Evolutionary conservation across 2,888 invertebrate genomes (phyloP), one percentile per base, ranked within the genome.

Genomic region (Sinelater perroti): DNA sequence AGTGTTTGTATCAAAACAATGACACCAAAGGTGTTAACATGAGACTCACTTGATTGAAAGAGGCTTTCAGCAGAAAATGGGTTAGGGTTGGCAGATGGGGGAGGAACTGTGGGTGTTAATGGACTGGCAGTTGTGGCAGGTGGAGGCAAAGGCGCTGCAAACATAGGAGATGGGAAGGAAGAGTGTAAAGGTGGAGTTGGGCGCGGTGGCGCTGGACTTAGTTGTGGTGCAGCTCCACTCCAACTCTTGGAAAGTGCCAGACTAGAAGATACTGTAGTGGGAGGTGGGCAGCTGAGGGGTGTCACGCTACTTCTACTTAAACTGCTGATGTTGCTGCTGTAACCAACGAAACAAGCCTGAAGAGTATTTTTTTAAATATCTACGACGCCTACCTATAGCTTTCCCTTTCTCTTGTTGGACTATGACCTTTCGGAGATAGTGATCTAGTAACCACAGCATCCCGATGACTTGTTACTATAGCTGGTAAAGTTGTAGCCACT

Each of bases 51-150:
- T 67, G 90, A 85, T 81, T 92, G 91, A 77, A 93, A 92, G 63
- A 93, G 85, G 70, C 91, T 92, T 77, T 93, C 93, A 4, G 93
- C 92, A 7, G 93, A 91, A 79, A 93, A 93, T 1, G 93, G 92
- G 78, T 90, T 91, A 5, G 91, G 90, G 73, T 90, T 89, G 49
- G 86, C 79, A 3, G 74, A 67, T 5, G 77, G 68, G 30, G 80
- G 79, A 57, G 85, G 82, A 20, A 87, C 77, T 26, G 88, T 86
- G 38, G 89, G 83, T 10, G 89, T 85, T 73, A 90, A 87, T 70
- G 89, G 82, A 61, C 75, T 61, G 84, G 87, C 65, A 84, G 86
- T 69, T 84, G 88, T 71, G 82, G 87, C 72, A 70, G 75, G 67
- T 8, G 77, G 75, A 26, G 77, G 75, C 76, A 70, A 86, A 82